Conservation (phyloP, 2,797 vertebrate species). For the Hemibagrus guttatus region DNA sequence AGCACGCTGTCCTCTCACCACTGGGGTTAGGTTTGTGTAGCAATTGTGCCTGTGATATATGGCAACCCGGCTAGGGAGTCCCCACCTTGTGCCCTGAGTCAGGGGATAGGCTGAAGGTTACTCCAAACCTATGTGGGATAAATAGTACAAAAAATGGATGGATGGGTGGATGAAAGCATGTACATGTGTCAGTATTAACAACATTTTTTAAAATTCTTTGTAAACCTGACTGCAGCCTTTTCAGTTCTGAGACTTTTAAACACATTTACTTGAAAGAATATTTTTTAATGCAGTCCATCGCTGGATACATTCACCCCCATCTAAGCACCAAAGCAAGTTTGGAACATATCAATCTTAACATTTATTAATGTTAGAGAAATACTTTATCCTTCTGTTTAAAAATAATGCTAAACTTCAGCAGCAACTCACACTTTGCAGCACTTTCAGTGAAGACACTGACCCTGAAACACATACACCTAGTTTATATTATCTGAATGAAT, state of each 20-base stretch:
- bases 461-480: constrained; percentile 1
- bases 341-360: background rate
- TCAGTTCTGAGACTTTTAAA: background rate
- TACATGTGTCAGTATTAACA: background rate
- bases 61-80: too few species aligned
- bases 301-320: background rate
- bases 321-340: background rate
- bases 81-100: too few species aligned
- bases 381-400: background rate
- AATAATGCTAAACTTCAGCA: background rate
- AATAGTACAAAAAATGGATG: too few species aligned
- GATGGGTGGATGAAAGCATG: background rate
- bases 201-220: background rate
- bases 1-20: too few species aligned
- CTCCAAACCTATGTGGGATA: too few species aligned
- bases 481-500: constrained; percentile 24
- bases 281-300: background rate
- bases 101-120: too few species aligned
- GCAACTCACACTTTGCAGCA: background rate
- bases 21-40: too few species aligned
- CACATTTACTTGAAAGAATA: background rate
- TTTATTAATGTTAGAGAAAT: background rate
- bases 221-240: background rate
- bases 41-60: too few species aligned
- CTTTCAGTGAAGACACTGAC: background rate